phyloP scores from a whole-genome alignment of 2,888 invertebrate species.

The Drosophila phalerata region DNA sequence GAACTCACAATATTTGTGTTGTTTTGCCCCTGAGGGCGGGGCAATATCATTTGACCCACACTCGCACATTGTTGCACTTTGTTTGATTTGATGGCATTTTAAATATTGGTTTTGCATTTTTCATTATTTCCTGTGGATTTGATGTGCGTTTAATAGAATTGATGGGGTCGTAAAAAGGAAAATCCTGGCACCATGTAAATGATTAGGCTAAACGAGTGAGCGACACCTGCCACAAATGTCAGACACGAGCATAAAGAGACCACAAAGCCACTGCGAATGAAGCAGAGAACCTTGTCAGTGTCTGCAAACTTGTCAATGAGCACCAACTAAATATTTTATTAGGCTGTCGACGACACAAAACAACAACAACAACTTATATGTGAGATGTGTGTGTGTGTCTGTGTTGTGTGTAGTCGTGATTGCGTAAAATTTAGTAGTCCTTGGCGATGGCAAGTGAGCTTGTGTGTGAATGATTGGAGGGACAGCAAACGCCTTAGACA shows the following conservation, averaged over 20 bases:
- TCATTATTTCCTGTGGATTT: slow-evolving; percentile 63
- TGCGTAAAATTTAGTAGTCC: slow-evolving; percentile 77
- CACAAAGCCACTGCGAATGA: slow-evolving; percentile 48
- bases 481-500: slow-evolving; percentile 58
- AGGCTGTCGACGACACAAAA: slow-evolving; percentile 69
- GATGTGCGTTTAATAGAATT: slow-evolving; percentile 69
- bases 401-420: slow-evolving; percentile 68
- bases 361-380: slow-evolving; percentile 3
- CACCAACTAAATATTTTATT: slow-evolving; percentile 84
- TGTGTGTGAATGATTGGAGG: slow-evolving; percentile 40
- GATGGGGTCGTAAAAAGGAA: slow-evolving; percentile 51
- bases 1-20: neutral
- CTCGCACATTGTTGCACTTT: slow-evolving; percentile 68
- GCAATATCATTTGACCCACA: slow-evolving; percentile 35
- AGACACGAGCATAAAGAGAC: slow-evolving; percentile 63
- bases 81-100: slow-evolving; percentile 76
- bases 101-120: slow-evolving; percentile 80
- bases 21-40: slow-evolving; percentile 1
- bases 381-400: neutral
- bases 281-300: slow-evolving; percentile 61
- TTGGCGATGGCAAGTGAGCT: slow-evolving; percentile 36
- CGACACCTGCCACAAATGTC: slow-evolving; percentile 64
- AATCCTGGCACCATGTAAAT: slow-evolving; percentile 41
- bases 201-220: slow-evolving; percentile 59
- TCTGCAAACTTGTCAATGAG: slow-evolving; percentile 82